A percentile compares a stretch with the other conserved stretches of the same genome.
Conservation (phyloP, 2,113 vertebrate species). For the Elanus axillaris region DNA sequence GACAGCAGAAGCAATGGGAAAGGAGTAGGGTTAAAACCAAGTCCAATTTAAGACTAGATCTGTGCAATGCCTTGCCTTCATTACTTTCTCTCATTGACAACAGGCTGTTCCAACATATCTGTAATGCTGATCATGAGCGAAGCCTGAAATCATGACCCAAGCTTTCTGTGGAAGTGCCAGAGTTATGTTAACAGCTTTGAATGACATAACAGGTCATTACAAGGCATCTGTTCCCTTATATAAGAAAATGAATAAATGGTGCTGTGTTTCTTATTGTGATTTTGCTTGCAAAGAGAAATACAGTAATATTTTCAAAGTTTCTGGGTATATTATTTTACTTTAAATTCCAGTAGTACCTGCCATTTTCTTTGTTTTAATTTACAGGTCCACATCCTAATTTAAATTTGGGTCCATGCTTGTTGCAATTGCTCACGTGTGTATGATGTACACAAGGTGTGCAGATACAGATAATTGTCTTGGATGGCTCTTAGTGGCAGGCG, state of each 20-base stretch:
- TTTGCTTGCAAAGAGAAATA: background rate
- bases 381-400: background rate
- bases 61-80: background rate
- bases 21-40: background rate
- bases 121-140: background rate
- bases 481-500: background rate
- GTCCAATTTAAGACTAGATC: background rate
- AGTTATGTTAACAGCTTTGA: background rate
- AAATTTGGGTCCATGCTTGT: background rate
- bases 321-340: background rate
- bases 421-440: background rate
- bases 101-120: background rate
- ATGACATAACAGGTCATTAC: background rate
- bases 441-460: background rate
- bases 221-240: background rate
- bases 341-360: background rate
- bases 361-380: background rate
- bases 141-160: background rate
- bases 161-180: background rate
- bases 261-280: background rate
- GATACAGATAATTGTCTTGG: background rate
- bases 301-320: background rate
- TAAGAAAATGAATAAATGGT: background rate
- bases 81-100: background rate
- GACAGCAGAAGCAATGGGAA: background rate